A percentile compares a stretch with the other conserved stretches of the same genome.
These are phyloP conservation scores for Teleopsis dalmanni DNA, from an alignment of 1,140 invertebrate species.

Conservation along the genomic window DNA sequence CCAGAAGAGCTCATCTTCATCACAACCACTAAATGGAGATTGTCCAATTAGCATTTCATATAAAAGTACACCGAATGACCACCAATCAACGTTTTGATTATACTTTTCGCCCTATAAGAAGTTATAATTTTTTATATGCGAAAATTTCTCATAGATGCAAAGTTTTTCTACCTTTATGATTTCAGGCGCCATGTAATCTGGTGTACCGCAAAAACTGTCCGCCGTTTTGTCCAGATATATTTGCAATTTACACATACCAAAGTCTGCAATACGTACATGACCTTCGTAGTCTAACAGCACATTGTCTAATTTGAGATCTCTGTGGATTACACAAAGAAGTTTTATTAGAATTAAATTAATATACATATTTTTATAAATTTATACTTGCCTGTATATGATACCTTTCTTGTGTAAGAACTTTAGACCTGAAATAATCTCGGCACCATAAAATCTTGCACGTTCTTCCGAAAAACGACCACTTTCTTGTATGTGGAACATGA, in stretches of 20 bases:
- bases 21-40: constrained; percentile 96
- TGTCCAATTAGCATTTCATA: constrained; percentile 99
- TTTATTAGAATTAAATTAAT: neutral
- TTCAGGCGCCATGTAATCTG: constrained; percentile 98
- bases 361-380: constrained; percentile 1
- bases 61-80: constrained; percentile 94
- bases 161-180: constrained; percentile 48
- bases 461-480: constrained; percentile 85
- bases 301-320: constrained; percentile 97
- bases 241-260: constrained; percentile 98
- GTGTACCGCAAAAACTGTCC: constrained; percentile 98
- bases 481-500: constrained; percentile 99
- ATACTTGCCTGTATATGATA: constrained; percentile 77
- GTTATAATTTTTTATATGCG: neutral
- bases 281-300: constrained; percentile 95
- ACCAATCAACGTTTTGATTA: constrained; percentile 98
- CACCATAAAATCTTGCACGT: constrained; percentile 87
- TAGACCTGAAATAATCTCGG: constrained; percentile 91
- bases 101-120: constrained; percentile 78
- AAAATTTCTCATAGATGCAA: neutral
- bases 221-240: constrained; percentile 93
- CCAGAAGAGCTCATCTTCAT: constrained; percentile 99
- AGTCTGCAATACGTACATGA: constrained; percentile 96
- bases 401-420: constrained; percentile 93
- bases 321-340: constrained; percentile 35